Base-by-base conservation (phyloP, 2,888 invertebrate genomes). In the Epiperipatus broadwayi region DNA sequence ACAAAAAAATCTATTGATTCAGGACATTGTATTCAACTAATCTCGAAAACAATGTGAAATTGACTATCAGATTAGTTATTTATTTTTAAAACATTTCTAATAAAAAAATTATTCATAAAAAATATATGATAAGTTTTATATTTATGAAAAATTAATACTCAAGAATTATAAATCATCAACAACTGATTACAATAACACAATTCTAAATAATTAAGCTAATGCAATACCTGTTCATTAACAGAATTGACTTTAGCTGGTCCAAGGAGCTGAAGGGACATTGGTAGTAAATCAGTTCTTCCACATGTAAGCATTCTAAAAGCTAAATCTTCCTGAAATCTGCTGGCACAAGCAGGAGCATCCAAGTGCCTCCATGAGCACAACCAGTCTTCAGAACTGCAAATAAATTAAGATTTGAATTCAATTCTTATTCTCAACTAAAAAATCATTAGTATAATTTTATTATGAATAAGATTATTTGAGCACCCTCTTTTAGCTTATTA, bases 291-390 rank as follows among this genome's bases (percentile, higher is more conserved):
- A 0, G 75, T 66, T 2, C 81, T 64, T 0, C 80, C 83, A n/a
- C 76, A 75, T 2, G 73, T 66, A 52, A 85, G 64, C 52, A 85
- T 70, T 31, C 78, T 71, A 53, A 85, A 84, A 0, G 80, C 81
- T 45, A 84, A 28, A 19, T 75, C 74, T 18, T 75, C 57, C 5
- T 73, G 75, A 18, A 74, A 68, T 4, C 75, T 67, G 12, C 68
- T 62, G 1, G 74, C 67, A 50, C 75, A 70, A 41, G 76, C 52
- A 47, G 56, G 32, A 41, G 65, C 65, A 30, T 65, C 66, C 21
- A 58, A 53, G 2, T 59, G 58, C 41, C 60, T 56, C 25, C 61
- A 53, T 50, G 51, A 60, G 37, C 53, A 52, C 41, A 12, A 64
- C 47, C 53, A 49, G 43, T 73, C 73, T 47, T 73, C n/a, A n/a